These are phyloP conservation scores for Aethes cnicana DNA, from an alignment of 2,888 invertebrate species.

Conservation along the genomic window DNA sequence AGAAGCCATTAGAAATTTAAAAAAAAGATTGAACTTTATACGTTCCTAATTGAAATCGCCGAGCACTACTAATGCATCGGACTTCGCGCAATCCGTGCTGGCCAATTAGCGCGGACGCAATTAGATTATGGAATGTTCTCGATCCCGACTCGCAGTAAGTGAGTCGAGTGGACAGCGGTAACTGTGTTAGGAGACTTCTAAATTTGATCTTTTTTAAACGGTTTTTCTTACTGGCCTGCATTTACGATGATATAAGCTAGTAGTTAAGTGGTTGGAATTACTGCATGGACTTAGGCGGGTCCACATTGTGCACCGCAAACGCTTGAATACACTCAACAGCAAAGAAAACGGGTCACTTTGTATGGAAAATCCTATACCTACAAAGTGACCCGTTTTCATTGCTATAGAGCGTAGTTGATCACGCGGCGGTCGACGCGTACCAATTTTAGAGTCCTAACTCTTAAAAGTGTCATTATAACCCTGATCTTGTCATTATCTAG, in stretches of 20 bases:
- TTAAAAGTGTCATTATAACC: too few relatives aligned
- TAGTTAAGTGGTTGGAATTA: too few relatives aligned
- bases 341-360: too few relatives aligned
- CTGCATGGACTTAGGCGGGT: too few relatives aligned
- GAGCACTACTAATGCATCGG: slow-evolving; percentile 16
- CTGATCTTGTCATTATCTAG: too few relatives aligned
- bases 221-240: not conserved
- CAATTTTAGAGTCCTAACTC: too few relatives aligned
- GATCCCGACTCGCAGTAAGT: slow-evolving; percentile 2
- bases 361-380: too few relatives aligned
- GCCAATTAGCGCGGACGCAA: slow-evolving; percentile 17
- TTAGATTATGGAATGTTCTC: slow-evolving; percentile 15
- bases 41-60: slow-evolving; percentile 9
- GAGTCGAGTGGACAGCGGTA: slow-evolving; percentile 9
- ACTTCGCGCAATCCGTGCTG: slow-evolving; percentile 7
- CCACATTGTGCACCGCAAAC: too few relatives aligned
- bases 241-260: not conserved
- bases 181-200: slow-evolving; percentile 10
- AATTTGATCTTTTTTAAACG: not conserved
- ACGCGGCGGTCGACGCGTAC: too few relatives aligned
- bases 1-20: not conserved
- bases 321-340: too few relatives aligned
- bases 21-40: not conserved
- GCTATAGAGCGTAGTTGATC: too few relatives aligned
- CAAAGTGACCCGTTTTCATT: too few relatives aligned